Evolutionary conservation across 2,888 invertebrate genomes (phyloP).

Genomic region (Drosophila prolongata): DNA sequence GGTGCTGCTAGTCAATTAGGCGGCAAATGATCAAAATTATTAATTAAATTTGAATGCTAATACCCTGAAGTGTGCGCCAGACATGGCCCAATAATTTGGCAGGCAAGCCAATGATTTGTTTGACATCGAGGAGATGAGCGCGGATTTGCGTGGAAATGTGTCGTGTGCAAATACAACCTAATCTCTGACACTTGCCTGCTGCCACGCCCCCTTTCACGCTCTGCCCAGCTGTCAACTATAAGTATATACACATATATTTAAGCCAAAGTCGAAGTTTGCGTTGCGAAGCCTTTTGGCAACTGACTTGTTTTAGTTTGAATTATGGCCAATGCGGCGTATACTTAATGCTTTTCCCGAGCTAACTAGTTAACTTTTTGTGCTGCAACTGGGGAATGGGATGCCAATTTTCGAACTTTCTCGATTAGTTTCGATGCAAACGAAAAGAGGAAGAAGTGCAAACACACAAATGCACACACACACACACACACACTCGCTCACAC

Average conservation of each 20-base stretch:
- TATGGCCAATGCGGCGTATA: conserved; percentile 61
- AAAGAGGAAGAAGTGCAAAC: conserved; percentile 21
- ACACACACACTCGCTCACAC: conserved; percentile 36
- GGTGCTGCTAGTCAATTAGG: conserved; percentile 68
- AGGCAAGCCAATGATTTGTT: conserved; percentile 29
- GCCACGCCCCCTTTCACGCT: conserved; percentile 22
- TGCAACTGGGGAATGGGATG: conserved; percentile 27
- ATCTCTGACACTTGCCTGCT: conserved; percentile 73
- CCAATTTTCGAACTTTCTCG: conserved; percentile 80
- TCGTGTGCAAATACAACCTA: conserved; percentile 72
- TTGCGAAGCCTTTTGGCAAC: conserved; percentile 43
- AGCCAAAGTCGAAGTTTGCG: conserved; percentile 44
- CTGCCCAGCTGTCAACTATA: conserved; percentile 38
- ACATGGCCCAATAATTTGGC: conserved; percentile 30
- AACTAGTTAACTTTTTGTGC: conserved; percentile 45
- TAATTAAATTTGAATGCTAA: conserved; percentile 72
- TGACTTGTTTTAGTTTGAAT: conserved; percentile 38
- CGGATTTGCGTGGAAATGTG: conserved; percentile 40
- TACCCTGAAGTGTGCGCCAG: conserved; percentile 48
- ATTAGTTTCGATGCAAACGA: conserved; percentile 74
- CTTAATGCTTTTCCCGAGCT: conserved; percentile 49
- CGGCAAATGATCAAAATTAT: conserved; percentile 59
- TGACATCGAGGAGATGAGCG: conserved; percentile 11
- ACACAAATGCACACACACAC: conserved; percentile 11
- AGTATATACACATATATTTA: conserved; percentile 22